Evolutionary conservation across 2,888 invertebrate genomes (phyloP).

Genomic region (Sminthurinus aureus): DNA sequence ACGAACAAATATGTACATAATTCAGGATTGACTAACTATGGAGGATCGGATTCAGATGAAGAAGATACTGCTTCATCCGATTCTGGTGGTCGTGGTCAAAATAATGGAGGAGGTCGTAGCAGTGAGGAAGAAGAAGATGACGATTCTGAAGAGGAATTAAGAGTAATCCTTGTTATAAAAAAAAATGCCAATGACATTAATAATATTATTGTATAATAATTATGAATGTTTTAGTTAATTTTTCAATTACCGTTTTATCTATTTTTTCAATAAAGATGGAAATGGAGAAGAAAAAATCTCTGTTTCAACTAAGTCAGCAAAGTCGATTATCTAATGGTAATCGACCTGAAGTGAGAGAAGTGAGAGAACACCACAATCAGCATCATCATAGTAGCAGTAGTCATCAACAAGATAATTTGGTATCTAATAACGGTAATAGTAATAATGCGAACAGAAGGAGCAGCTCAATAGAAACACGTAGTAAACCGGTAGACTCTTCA

Average conservation of each 20-base stretch:
- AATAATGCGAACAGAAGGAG: neutral
- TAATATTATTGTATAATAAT: constrained; percentile 29
- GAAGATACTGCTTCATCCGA: constrained; percentile 68
- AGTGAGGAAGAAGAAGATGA: constrained; percentile 65
- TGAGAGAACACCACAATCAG: neutral
- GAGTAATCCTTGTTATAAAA: constrained; percentile 67
- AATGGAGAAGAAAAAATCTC: constrained; percentile 17
- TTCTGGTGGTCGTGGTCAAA: constrained; percentile 68
- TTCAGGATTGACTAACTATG: constrained; percentile 32
- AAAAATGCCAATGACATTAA: neutral
- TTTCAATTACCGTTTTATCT: neutral
- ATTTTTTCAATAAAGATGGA: constrained; percentile 7
- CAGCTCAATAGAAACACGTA: neutral
- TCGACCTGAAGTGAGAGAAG: neutral
- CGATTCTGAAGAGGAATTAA: constrained; percentile 77
- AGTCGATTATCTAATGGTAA: constrained; percentile 2
- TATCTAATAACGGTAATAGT: too few species aligned
- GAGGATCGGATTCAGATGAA: constrained; percentile 31
- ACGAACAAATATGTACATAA: neutral
- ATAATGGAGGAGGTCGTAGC: neutral
- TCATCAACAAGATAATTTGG: too few species aligned
- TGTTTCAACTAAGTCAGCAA: constrained; percentile 5
- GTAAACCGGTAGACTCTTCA: constrained; percentile 14
- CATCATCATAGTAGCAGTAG: neutral
- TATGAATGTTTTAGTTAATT: neutral